Percentiles rank a stretch among this genome's conserved stretches.
These are phyloP conservation scores for Stichopus horrens DNA, from an alignment of 53 echinoderm and acorn worm species.

Conservation along the genomic window DNA sequence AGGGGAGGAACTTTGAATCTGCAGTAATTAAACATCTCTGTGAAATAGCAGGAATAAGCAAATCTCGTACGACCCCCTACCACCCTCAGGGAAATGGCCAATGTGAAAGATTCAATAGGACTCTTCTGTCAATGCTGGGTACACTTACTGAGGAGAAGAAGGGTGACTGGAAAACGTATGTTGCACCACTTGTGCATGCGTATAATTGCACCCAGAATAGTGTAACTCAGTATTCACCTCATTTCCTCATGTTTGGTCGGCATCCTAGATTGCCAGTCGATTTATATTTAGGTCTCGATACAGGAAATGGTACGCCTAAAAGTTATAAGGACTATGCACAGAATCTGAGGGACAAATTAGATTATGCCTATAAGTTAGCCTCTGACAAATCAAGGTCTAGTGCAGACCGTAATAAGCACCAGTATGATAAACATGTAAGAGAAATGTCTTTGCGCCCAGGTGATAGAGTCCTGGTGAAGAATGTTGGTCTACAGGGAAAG, in stretches of 20 bases:
- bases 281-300: neutral
- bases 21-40: constrained; percentile 52
- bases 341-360: constrained; percentile 18
- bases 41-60: constrained; percentile 36
- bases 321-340: constrained; percentile 27
- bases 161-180: constrained; percentile 29
- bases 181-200: constrained; percentile 41
- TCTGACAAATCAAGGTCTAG: constrained; percentile 24
- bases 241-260: constrained; percentile 63
- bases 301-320: neutral
- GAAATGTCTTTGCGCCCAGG: constrained; percentile 29
- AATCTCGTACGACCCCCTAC: constrained; percentile 30
- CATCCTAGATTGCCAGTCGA: constrained; percentile 60
- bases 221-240: constrained; percentile 56
- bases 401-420: neutral
- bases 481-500: neutral
- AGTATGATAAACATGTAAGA: constrained; percentile 4
- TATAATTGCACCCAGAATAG: constrained; percentile 54
- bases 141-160: constrained; percentile 32
- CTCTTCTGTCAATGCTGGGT: constrained; percentile 18
- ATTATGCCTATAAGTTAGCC: constrained; percentile 33
- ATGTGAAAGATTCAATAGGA: constrained; percentile 40
- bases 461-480: constrained; percentile 13
- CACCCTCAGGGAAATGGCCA: constrained; percentile 51
- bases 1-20: constrained; percentile 59